phyloP scores from a whole-genome alignment of 2,113 vertebrate genomes.

The Nasalis larvatus region DNA sequence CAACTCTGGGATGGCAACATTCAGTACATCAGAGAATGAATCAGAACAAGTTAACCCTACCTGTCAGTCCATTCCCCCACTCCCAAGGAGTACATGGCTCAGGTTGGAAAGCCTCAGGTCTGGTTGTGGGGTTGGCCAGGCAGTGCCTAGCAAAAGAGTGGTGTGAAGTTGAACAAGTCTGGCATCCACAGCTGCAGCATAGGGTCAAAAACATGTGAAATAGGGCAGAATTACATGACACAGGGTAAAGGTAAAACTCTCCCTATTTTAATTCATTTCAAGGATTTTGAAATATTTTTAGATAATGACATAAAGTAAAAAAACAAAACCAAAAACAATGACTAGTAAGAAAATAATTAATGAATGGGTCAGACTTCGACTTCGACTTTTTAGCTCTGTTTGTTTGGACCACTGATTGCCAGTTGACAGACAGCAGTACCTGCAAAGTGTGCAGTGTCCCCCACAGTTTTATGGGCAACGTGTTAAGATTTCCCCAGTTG shows the following conservation, averaged over 20 bases:
- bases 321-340: not conserved
- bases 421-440: not conserved
- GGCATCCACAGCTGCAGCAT: not conserved
- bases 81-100: not conserved
- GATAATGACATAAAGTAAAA: not conserved
- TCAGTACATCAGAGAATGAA: not conserved
- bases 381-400: not conserved
- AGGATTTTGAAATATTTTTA: constrained; percentile 19
- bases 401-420: not conserved
- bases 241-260: not conserved
- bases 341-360: constrained; percentile 27
- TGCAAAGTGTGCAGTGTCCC: too few relatives aligned
- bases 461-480: not conserved
- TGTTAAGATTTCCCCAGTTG: not conserved
- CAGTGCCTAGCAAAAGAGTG: not conserved
- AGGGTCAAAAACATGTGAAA: not conserved
- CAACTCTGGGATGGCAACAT: not conserved
- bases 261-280: not conserved
- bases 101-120: not conserved
- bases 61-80: not conserved
- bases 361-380: not conserved
- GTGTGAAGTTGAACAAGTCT: not conserved
- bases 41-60: not conserved
- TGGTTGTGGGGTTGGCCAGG: not conserved
- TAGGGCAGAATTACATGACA: not conserved